Conservation (phyloP, 2,888 invertebrate genomes). For the Deilephila elpenor region DNA sequence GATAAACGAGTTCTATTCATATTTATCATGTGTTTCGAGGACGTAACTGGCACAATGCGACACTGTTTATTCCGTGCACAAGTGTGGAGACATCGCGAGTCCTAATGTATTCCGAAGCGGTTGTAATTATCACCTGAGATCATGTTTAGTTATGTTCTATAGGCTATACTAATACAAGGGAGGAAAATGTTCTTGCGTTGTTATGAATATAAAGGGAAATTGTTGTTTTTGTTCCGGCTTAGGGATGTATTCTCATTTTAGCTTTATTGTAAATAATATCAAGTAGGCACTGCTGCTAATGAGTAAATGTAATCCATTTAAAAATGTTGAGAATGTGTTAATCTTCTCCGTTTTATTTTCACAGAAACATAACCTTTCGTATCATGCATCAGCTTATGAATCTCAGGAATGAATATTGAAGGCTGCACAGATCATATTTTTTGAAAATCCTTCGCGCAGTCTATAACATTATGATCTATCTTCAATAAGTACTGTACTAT, state of each 20-base stretch:
- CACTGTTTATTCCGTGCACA: slow-evolving; percentile 12
- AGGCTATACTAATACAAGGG: neutral
- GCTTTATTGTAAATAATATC: neutral
- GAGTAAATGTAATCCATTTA: neutral
- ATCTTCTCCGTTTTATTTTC: neutral
- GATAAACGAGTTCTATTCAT: neutral
- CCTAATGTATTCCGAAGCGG: slow-evolving; percentile 12
- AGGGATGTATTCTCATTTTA: neutral
- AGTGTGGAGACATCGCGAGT: neutral
- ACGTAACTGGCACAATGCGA: slow-evolving; percentile 16
- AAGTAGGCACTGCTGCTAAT: neutral
- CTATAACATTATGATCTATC: no score
- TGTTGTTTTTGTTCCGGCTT: neutral
- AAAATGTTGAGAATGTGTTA: neutral
- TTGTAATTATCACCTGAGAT: slow-evolving; percentile 23
- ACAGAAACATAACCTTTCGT: neutral
- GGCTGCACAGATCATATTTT: no score
- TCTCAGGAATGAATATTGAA: no score
- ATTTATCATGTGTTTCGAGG: neutral
- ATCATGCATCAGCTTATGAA: no score
- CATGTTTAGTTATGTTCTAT: slow-evolving; percentile 5
- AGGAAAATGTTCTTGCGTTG: slow-evolving; percentile 1
- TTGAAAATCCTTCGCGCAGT: no score
- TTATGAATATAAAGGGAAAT: neutral
- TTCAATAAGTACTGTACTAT: no score